phyloP scores from a whole-genome alignment of 2,113 vertebrate genomes.

The Ophthalmolycus amberensis region DNA sequence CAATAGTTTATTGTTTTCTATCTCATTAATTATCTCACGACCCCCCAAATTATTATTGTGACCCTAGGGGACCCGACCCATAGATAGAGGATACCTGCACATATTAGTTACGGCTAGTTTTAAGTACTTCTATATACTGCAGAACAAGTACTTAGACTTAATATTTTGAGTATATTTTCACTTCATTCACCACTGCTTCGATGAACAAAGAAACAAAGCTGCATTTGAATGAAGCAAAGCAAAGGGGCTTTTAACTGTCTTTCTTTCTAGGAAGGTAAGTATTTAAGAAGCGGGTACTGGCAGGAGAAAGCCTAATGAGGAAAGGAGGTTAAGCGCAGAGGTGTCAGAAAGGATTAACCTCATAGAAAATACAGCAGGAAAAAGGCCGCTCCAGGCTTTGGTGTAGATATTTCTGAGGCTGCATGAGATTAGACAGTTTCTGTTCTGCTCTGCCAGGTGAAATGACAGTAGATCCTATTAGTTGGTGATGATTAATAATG shows the following conservation, averaged over 20 bases:
- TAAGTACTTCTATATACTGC: background rate
- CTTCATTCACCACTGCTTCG: background rate
- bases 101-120: background rate
- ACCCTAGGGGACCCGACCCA: background rate
- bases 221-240: slow-evolving; percentile 25
- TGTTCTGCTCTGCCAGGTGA: slow-evolving; percentile 67
- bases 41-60: background rate
- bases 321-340: slow-evolving; percentile 70
- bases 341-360: slow-evolving; percentile 73
- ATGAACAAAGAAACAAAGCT: slow-evolving; percentile 23
- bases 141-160: background rate
- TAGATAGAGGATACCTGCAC: background rate
- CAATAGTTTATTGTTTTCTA: background rate
- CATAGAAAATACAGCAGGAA: slow-evolving; percentile 56
- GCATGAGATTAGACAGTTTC: slow-evolving; percentile 67
- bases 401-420: slow-evolving; percentile 61
- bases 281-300: slow-evolving; percentile 57
- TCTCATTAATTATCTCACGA: background rate
- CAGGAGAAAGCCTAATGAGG: slow-evolving; percentile 62
- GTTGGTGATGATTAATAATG: slow-evolving; percentile 62
- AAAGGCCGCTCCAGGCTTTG: slow-evolving; percentile 60
- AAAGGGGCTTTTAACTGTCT: slow-evolving; percentile 29
- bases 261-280: slow-evolving; percentile 61
- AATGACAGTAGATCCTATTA: slow-evolving; percentile 76
- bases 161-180: background rate